These are phyloP conservation scores for Ips nitidus DNA, from an alignment of 1,140 invertebrate genomes.

Conservation along the genomic window DNA sequence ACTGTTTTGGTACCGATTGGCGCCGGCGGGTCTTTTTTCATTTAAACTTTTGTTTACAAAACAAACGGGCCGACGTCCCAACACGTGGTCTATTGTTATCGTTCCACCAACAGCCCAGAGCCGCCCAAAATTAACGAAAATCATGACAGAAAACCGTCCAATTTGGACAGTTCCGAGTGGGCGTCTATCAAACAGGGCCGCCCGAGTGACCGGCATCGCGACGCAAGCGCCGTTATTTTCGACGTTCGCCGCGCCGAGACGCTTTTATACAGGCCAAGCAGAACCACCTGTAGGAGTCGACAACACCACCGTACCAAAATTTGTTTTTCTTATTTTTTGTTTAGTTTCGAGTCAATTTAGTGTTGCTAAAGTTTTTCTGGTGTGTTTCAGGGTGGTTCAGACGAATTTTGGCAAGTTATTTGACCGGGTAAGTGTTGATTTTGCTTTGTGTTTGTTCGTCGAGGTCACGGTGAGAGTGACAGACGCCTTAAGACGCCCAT, in stretches of 20 bases:
- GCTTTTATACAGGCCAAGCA: constrained; percentile 1
- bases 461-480: constrained; percentile 3
- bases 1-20: no score
- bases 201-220: constrained; percentile 27
- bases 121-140: not conserved
- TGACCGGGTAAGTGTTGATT: constrained; percentile 8
- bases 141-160: not conserved
- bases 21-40: not conserved
- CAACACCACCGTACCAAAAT: constrained; percentile 14
- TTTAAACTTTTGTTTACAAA: constrained; percentile 17
- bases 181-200: constrained; percentile 16
- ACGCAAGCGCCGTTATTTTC: constrained; percentile 34
- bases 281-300: constrained; percentile 26
- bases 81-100: constrained; percentile 12
- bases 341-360: not conserved
- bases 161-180: constrained; percentile 9
- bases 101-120: not conserved
- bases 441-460: constrained; percentile 15
- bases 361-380: not conserved
- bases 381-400: not conserved
- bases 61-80: constrained; percentile 9
- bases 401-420: not conserved
- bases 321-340: constrained; percentile 3
- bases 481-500: constrained; percentile 24
- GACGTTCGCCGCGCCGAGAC: constrained; percentile 30